Evolutionary conservation across 2,888 invertebrate species (phyloP).

Genomic region (Epirrita christyi): DNA sequence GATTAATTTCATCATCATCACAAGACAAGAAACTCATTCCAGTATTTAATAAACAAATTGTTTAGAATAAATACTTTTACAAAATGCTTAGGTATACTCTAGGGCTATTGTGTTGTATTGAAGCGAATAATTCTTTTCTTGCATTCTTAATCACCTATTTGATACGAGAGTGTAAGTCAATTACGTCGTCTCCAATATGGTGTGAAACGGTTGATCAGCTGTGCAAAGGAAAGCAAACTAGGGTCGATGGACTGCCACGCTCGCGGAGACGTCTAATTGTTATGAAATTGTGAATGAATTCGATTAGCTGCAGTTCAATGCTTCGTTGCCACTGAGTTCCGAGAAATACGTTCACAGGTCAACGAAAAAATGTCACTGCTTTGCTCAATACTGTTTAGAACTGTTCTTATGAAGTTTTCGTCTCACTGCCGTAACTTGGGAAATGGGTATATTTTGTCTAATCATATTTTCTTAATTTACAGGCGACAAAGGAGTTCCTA

Average conservation of each 20-base stretch:
- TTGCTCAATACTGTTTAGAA: too few relatives aligned
- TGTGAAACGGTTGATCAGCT: constrained; percentile 34
- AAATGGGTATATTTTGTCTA: neutral
- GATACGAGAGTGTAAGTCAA: constrained; percentile 7
- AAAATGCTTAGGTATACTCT: neutral
- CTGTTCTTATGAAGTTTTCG: too few relatives aligned
- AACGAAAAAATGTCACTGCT: neutral
- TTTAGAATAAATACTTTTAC: too few relatives aligned
- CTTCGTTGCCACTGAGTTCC: constrained; percentile 19
- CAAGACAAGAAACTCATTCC: too few relatives aligned
- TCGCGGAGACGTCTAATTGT: constrained; percentile 32
- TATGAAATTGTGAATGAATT: constrained; percentile 37
- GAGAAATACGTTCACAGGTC: constrained; percentile 23
- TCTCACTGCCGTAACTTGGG: neutral
- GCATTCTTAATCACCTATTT: neutral
- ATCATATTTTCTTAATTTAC: constrained; percentile 50
- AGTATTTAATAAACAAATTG: too few relatives aligned
- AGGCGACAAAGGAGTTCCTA: constrained; percentile 93
- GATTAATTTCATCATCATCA: too few relatives aligned
- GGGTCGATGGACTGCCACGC: constrained; percentile 35
- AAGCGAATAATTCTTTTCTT: too few relatives aligned
- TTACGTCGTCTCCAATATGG: constrained; percentile 27
- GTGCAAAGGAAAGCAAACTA: constrained; percentile 37
- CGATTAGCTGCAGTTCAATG: constrained; percentile 27
- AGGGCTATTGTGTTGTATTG: neutral